Conservation (phyloP, 2,888 invertebrate species). For the Smittia sp. region DNA sequence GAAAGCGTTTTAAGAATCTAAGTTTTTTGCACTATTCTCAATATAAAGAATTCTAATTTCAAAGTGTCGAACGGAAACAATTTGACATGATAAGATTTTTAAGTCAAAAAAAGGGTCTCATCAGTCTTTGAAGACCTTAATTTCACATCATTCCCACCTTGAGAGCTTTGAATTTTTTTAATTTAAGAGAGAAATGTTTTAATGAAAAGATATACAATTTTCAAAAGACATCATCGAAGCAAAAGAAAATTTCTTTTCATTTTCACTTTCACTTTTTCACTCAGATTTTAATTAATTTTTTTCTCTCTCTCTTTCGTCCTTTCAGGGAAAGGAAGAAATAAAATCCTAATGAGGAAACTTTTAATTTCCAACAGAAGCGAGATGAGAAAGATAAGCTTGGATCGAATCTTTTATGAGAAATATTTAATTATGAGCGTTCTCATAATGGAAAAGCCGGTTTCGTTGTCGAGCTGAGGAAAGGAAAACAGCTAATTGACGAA, state of each 20-base stretch:
- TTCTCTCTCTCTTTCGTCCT: not conserved
- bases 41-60: too few species aligned
- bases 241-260: constrained; percentile 18
- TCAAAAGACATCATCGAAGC: constrained; percentile 2
- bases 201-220: constrained; percentile 7
- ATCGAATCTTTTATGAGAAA: constrained; percentile 4
- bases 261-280: constrained; percentile 25
- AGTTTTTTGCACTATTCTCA: too few species aligned
- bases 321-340: not conserved
- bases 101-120: too few species aligned
- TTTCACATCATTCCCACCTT: not conserved
- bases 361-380: constrained; percentile 14
- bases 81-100: too few species aligned
- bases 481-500: not conserved
- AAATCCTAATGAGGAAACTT: constrained; percentile 40
- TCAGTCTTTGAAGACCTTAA: too few species aligned
- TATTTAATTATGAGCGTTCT: constrained; percentile 6
- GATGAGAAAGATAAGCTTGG: not conserved
- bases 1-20: too few species aligned
- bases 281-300: constrained; percentile 19
- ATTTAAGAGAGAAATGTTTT: not conserved
- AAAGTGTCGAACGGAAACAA: too few species aligned
- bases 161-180: not conserved
- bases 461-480: not conserved
- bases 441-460: not conserved